A percentile compares a stretch with the other conserved stretches of the same genome.
Conservation (phyloP, 2,113 vertebrate species). For the Paracanthobrama guichenoti region DNA sequence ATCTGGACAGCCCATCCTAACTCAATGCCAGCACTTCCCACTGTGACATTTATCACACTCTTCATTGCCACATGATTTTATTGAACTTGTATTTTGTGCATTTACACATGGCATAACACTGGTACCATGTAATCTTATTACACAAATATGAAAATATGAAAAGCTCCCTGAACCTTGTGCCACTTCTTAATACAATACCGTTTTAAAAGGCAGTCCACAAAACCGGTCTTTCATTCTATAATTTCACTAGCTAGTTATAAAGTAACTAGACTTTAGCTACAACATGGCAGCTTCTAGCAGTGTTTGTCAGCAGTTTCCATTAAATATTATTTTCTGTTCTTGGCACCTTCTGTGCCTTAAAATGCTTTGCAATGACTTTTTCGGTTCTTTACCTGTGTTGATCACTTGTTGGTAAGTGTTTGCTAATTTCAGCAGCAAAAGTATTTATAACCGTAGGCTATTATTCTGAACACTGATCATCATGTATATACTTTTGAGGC, state of each 20-base stretch:
- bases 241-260: neutral
- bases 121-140: neutral
- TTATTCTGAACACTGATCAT: neutral
- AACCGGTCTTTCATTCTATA: neutral
- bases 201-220: neutral
- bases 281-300: neutral
- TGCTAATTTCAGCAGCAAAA: neutral
- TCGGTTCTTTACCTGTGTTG: neutral
- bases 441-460: neutral
- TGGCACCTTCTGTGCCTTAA: neutral
- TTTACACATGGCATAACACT: neutral
- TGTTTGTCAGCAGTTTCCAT: constrained; percentile 24
- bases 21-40: neutral
- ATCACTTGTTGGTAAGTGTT: neutral
- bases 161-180: neutral
- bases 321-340: neutral
- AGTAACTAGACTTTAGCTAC: neutral
- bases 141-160: neutral
- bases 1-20: neutral
- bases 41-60: neutral
- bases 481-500: neutral
- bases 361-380: neutral
- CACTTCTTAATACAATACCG: neutral
- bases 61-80: neutral
- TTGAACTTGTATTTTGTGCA: neutral